A percentile compares a stretch with the other conserved stretches of the same genome.
Evolutionary conservation across 2,797 vertebrate species (phyloP).

Genomic region (Cyprinodon diabolis): DNA sequence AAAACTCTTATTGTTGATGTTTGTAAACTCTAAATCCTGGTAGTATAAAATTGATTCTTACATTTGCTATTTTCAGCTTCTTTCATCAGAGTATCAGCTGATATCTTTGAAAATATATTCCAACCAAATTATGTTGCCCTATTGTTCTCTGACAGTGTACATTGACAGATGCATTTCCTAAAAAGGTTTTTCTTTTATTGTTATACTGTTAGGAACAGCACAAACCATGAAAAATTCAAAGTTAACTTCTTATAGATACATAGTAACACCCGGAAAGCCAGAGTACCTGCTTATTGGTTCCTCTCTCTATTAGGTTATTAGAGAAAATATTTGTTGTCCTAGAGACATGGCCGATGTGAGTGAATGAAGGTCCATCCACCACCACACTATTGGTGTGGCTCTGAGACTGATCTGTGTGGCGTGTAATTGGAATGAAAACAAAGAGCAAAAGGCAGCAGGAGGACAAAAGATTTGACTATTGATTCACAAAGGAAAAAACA

Average conservation of each 20-base stretch:
- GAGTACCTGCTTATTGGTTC: background rate
- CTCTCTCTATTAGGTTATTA: background rate
- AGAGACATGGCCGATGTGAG: constrained; percentile 6
- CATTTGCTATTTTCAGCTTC: background rate
- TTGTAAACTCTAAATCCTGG: background rate
- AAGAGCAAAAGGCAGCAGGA: constrained; percentile 7
- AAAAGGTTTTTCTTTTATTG: background rate
- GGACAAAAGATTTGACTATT: constrained; percentile 13
- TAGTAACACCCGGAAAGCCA: background rate
- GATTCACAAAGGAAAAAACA: constrained; percentile 4
- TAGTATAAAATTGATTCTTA: background rate
- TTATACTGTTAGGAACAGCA: background rate
- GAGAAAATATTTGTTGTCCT: background rate
- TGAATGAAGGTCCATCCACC: background rate
- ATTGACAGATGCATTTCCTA: background rate
- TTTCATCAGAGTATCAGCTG: background rate
- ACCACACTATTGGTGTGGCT: constrained; percentile 26
- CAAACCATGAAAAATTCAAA: background rate
- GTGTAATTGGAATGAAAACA: constrained; percentile 41
- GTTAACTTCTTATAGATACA: background rate
- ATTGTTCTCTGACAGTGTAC: background rate
- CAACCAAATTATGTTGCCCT: background rate
- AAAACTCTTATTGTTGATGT: background rate
- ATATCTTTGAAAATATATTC: background rate
- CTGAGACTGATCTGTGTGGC: constrained; percentile 28